Evolutionary conservation across 2,888 invertebrate species (phyloP).

Genomic region (Drosophila planitibia): DNA sequence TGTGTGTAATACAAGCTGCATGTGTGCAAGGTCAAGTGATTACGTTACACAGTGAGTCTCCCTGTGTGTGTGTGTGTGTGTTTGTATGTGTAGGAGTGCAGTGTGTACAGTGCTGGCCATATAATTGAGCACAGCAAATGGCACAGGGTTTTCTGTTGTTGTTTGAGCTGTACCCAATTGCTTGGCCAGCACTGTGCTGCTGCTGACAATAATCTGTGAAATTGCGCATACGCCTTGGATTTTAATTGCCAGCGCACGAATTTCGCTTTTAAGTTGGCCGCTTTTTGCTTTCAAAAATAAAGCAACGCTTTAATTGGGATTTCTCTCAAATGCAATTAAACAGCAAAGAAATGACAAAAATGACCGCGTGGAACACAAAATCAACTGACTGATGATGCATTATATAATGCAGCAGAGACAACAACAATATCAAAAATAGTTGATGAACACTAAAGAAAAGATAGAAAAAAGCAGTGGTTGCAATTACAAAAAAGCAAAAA

Average conservation of each 20-base stretch:
- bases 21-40: conserved; percentile 78
- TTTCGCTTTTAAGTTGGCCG: conserved; percentile 38
- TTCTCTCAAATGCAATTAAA: conserved; percentile 47
- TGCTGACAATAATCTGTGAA: neutral
- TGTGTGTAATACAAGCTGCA: conserved; percentile 53
- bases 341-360: conserved; percentile 1
- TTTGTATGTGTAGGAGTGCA: conserved; percentile 4
- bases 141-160: neutral
- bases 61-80: neutral
- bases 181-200: neutral
- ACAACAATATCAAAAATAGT: conserved; percentile 28
- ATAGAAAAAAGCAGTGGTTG: conserved; percentile 5
- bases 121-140: neutral
- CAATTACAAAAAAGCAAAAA: conserved; percentile 30
- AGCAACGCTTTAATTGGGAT: conserved; percentile 56
- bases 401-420: conserved; percentile 3
- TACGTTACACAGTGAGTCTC: conserved; percentile 43
- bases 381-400: neutral
- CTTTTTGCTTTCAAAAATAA: conserved; percentile 11
- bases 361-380: neutral
- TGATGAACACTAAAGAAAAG: neutral
- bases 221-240: conserved; percentile 30
- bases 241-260: conserved; percentile 61
- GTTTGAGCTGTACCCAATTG: neutral
- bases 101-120: conserved; percentile 5